A percentile compares a stretch with the other conserved stretches of the same genome.
phyloP scores from a whole-genome alignment of 2,113 vertebrate genomes.

The Oriolus oriolus region DNA sequence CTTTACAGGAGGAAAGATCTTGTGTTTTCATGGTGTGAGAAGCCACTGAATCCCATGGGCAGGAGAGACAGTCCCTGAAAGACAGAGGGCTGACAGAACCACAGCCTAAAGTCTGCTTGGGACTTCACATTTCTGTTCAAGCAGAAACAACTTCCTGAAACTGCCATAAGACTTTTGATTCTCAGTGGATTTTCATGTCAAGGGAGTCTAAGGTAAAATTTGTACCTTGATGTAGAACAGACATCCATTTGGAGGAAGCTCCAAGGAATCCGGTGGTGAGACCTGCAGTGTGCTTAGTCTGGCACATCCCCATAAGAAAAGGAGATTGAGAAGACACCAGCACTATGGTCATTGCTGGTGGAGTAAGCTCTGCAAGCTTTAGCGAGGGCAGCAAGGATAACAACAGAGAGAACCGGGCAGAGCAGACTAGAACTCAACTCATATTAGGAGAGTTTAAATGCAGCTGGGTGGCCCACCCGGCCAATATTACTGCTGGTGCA shows the following conservation, averaged over 20 bases:
- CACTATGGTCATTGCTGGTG: background rate
- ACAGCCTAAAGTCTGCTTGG: background rate
- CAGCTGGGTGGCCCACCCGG: background rate
- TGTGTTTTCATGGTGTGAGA: background rate
- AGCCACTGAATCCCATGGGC: background rate
- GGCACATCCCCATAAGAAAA: background rate
- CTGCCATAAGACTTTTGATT: background rate
- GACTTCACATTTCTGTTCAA: background rate
- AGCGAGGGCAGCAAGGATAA: background rate
- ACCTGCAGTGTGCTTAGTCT: background rate
- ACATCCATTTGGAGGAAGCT: background rate
- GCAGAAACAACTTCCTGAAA: background rate
- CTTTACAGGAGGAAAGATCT: background rate
- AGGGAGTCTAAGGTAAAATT: background rate
- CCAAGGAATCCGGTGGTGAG: background rate
- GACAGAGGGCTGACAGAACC: background rate
- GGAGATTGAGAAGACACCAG: background rate
- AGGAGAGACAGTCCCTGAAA: constrained; percentile 16
- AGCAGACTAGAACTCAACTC: background rate
- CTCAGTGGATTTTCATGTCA: background rate
- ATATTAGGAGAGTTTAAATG: background rate
- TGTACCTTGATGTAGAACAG: background rate
- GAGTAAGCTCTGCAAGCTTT: background rate
- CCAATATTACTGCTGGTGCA: background rate
- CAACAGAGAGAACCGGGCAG: background rate